Base-by-base conservation (phyloP, 1,140 invertebrate species). In the Meloidogyne exigua region DNA sequence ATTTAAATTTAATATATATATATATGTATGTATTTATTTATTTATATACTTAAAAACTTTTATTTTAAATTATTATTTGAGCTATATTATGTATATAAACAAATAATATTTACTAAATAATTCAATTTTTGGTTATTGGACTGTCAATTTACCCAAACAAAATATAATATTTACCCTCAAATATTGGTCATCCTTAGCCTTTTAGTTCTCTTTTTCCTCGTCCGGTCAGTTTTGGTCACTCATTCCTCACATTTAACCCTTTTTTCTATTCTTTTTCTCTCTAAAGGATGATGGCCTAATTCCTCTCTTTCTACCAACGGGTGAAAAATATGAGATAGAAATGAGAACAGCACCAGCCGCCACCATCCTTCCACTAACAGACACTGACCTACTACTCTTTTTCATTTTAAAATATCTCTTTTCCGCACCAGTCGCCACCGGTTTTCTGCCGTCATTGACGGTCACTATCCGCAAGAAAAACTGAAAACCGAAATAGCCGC, bases 301-400 rank as follows among this genome's bases (percentile, higher is more conserved):
- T 57, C n/a, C n/a, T 49, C 13, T 44, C 13, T 49, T 57, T n/a
- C n/a, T n/a, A n/a, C 49, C 18, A 4, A n/a, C 21, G 18, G 7
- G 7, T 18, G 18, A n/a, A 44, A 9, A 44, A 5, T 7, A 18
- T 15, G 42, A n/a, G 18, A 15, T n/a, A n/a, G n/a, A n/a, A n/a
- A n/a, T n/a, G n/a, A 44, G 42, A 57, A n/a, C 49, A 57, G 49
- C 49, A n/a, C 49, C 49, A 57, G 49, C 49, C 49, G n/a, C 49
- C 49, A 57, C 49, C 49, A 57, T 57, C 18, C 49, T 57, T n/a
- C 49, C 49, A 57, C 49, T 57, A 12, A 57, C 49, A 57, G 18
- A 57, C 49, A 57, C 49, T 57, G 49, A 57, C 49, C 18, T 13
- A 49, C 44, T 57, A 57, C n/a, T n/a, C 49, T 57, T n/a, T 57